Base-by-base conservation (phyloP, 2,888 invertebrate genomes). In the Philereme vetulata region DNA sequence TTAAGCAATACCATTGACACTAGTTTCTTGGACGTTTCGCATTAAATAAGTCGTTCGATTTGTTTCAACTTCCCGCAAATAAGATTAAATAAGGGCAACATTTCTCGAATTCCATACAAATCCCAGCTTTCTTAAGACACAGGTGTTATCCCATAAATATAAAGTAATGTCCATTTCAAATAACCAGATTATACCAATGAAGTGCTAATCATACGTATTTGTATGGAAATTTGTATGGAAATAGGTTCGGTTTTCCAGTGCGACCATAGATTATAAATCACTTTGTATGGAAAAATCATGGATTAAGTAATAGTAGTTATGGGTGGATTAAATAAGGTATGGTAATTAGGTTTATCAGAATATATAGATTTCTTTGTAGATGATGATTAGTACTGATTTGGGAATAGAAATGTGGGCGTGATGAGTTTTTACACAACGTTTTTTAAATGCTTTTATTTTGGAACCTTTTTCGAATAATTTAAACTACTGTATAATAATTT, bases 151-250 rank as follows among this genome's bases (percentile, higher is more conserved):
- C 56, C 56, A 67, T 70, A 70, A 67, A 67, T 67, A 60, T 63
- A 52, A 45, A 36, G 62, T 58, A 66, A 70, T 63, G 58, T 57
- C 60, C 54, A 62, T 67, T 67, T 63, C 60, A 57, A 66, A 70
- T 65, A 70, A 67, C 66, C 65, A 66, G 66, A 67, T 70, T 67
- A 70, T 60, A 60, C 66, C 60, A 65, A 69, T 64, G 64, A 65
- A 58, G 67, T 67, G 67, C 63, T 70, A 70, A 70, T 67, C 59
- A 66, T 59, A 64, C 56, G 58, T 59, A 70, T 70, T 66, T 54
- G 62, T 69, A 69, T 67, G 68, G 64, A 65, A 65, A 67, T 65
- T 57, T 57, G 56, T 58, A 49, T 59, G 50, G 50, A 62, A 58
- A 62, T 62, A 54, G 47, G 47, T 51, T 42, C 9, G 49, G 57